These are phyloP conservation scores for Epizoanthus rinbou DNA, from an alignment of 92 coral and sea anemone species.

Conservation along the genomic window DNA sequence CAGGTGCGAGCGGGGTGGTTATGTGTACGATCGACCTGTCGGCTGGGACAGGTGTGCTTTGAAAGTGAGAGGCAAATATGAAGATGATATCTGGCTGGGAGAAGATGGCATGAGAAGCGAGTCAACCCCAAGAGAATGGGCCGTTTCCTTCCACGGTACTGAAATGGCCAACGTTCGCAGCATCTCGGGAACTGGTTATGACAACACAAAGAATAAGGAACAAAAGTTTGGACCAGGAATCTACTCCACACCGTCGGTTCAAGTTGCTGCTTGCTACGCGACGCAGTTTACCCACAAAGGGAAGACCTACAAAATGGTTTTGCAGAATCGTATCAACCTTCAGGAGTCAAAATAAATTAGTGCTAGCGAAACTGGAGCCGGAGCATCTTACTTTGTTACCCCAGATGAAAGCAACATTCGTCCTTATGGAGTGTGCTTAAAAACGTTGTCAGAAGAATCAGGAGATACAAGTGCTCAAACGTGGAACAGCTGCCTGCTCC, in stretches of 20 bases:
- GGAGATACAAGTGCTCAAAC: no score
- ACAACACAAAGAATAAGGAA: slow-evolving; percentile 9
- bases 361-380: not conserved
- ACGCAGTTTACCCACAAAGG: slow-evolving; percentile 33
- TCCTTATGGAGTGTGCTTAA: slow-evolving; percentile 51
- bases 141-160: slow-evolving; percentile 62
- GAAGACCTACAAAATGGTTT: slow-evolving; percentile 24
- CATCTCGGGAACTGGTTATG: slow-evolving; percentile 40
- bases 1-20: slow-evolving; percentile 41
- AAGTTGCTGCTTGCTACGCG: slow-evolving; percentile 46
- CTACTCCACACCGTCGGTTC: slow-evolving; percentile 51
- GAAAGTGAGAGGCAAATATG: slow-evolving; percentile 50
- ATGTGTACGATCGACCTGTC: slow-evolving; percentile 40
- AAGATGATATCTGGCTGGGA: slow-evolving; percentile 54
- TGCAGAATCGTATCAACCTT: slow-evolving; percentile 55
- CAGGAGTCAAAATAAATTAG: not conserved
- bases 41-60: slow-evolving; percentile 62
- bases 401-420: slow-evolving; percentile 22
- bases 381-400: slow-evolving; percentile 31
- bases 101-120: slow-evolving; percentile 39
- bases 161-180: not conserved
- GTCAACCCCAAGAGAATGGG: slow-evolving; percentile 57
- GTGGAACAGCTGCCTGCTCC: no score
- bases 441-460: not conserved
- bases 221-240: slow-evolving; percentile 43